Evolutionary conservation across 2,113 vertebrate genomes (phyloP).

Genomic region (Proterorhinus semilunaris): DNA sequence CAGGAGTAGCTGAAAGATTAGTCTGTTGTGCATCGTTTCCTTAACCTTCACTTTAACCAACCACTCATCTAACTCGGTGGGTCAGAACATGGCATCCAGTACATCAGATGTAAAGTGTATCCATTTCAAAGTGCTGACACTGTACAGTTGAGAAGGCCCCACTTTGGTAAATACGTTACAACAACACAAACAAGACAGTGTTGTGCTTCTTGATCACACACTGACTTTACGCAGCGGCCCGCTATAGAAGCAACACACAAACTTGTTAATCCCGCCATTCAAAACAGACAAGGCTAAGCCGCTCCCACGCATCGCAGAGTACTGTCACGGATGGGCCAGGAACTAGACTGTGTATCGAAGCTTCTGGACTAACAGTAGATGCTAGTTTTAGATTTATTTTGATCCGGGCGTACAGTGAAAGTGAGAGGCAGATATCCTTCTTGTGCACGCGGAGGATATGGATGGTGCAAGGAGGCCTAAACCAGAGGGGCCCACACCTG

Average conservation of each 20-base stretch:
- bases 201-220: not conserved
- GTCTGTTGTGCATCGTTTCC: too few relatives aligned
- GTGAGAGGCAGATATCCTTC: conserved; percentile 22
- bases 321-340: conserved; percentile 20
- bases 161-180: conserved; percentile 35
- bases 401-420: conserved; percentile 28
- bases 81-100: not conserved
- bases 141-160: not conserved
- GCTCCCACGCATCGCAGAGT: conserved; percentile 23
- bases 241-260: conserved; percentile 31
- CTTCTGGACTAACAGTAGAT: conserved; percentile 10
- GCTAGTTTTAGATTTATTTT: conserved; percentile 32
- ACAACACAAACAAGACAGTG: conserved; percentile 32
- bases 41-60: too few relatives aligned
- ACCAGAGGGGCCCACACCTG: conserved; percentile 43
- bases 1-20: too few relatives aligned
- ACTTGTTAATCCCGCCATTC: conserved; percentile 33
- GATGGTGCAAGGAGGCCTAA: conserved; percentile 41
- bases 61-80: too few relatives aligned
- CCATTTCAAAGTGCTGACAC: not conserved
- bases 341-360: conserved; percentile 16
- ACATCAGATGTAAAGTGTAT: not conserved
- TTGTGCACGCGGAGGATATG: conserved; percentile 19
- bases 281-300: conserved; percentile 40
- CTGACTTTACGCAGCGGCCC: conserved; percentile 14